phyloP scores from a whole-genome alignment of 2,888 invertebrate genomes.

The Meta bourneti region DNA sequence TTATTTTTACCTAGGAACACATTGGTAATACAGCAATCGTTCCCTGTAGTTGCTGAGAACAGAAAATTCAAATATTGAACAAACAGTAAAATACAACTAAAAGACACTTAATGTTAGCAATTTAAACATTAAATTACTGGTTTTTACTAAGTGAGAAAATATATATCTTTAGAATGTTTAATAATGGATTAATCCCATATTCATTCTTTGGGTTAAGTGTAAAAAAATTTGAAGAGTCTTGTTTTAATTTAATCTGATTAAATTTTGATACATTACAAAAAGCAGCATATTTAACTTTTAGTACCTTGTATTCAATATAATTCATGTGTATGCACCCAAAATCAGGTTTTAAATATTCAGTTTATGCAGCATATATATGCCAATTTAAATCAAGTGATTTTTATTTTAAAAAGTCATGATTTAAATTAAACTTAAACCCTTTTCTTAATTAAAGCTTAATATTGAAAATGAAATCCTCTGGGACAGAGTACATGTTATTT shows the following conservation, averaged over 20 bases:
- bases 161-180: not conserved
- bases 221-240: no score
- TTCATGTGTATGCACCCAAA: no score
- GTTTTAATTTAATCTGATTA: not conserved
- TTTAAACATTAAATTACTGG: not conserved
- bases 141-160: not conserved
- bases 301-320: not conserved
- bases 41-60: conserved; percentile 75
- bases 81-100: conserved; percentile 16
- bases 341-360: no score
- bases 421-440: no score
- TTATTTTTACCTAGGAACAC: conserved; percentile 73
- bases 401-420: no score
- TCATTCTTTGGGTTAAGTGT: no score
- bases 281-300: not conserved
- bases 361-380: no score
- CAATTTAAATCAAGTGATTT: no score
- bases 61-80: conserved; percentile 42
- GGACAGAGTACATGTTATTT: no score
- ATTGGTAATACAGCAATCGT: conserved; percentile 76
- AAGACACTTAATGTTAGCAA: not conserved
- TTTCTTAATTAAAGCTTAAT: no score
- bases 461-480: no score
- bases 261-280: not conserved
- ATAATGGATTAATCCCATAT: not conserved